phyloP scores from a whole-genome alignment of 2,797 vertebrate species.

The Stomatorhinus walkeri region DNA sequence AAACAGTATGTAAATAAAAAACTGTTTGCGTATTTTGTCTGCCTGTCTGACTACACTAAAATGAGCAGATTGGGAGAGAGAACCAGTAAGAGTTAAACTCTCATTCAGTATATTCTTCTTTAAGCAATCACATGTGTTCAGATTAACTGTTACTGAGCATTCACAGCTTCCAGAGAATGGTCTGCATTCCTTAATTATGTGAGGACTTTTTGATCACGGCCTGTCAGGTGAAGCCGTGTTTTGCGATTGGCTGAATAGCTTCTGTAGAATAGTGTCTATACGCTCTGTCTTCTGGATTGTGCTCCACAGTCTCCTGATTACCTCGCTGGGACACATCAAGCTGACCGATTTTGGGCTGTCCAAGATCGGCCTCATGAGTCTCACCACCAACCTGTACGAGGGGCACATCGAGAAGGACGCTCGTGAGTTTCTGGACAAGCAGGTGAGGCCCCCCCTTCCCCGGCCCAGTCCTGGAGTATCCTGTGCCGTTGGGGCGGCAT shows the following conservation, averaged over 20 bases:
- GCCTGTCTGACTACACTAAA: background rate
- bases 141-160: background rate
- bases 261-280: background rate
- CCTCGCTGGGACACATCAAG: constrained; percentile 93
- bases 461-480: background rate
- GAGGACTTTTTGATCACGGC: too few species aligned
- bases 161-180: background rate
- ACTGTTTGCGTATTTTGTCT: background rate
- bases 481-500: background rate
- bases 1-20: background rate
- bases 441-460: constrained; percentile 52
- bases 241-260: background rate
- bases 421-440: constrained; percentile 91
- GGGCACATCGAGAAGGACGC: constrained; percentile 95
- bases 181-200: background rate
- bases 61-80: background rate
- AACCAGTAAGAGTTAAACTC: background rate
- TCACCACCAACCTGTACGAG: constrained; percentile 93
- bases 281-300: background rate
- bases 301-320: constrained; percentile 79
- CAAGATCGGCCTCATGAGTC: constrained; percentile 93
- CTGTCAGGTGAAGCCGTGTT: background rate
- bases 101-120: background rate
- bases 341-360: constrained; percentile 94
- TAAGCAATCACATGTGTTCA: background rate